Evolutionary conservation across 2,888 invertebrate species (phyloP).

Genomic region (Lamproptera curius): DNA sequence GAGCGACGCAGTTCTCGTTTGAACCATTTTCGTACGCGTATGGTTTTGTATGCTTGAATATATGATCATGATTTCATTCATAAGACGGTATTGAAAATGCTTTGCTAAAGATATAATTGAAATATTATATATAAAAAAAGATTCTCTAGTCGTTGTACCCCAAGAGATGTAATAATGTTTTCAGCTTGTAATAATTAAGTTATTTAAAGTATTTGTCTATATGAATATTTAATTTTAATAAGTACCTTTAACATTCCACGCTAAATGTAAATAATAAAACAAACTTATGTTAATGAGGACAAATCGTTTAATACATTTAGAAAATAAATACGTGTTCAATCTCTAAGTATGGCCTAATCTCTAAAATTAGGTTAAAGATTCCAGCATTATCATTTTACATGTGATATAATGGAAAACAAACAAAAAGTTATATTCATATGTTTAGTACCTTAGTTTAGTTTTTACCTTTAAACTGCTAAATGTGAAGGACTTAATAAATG

Average conservation of each 20-base stretch:
- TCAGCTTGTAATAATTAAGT: background rate
- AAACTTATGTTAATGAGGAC: conserved; percentile 36
- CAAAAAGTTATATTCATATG: background rate
- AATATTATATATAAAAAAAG: conserved; percentile 4
- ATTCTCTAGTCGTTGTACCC: conserved; percentile 13
- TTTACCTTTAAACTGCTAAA: background rate
- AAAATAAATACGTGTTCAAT: conserved; percentile 48
- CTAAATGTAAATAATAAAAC: conserved; percentile 40
- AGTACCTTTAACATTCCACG: conserved; percentile 35
- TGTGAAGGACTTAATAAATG: conserved; percentile 13
- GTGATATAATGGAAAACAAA: conserved; percentile 22
- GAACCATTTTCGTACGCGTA: background rate
- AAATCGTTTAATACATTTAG: conserved; percentile 46
- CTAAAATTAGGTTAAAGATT: conserved; percentile 21
- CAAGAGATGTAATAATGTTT: background rate
- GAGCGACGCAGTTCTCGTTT: background rate
- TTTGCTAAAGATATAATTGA: no score
- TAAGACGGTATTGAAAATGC: no score
- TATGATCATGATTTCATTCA: no score
- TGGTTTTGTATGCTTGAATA: background rate
- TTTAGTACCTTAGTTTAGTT: background rate
- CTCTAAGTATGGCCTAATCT: conserved; percentile 15
- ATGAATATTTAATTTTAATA: background rate
- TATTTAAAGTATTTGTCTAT: conserved; percentile 5
- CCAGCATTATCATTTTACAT: conserved; percentile 25